These are phyloP conservation scores for Ommatoiulus sabulosus DNA, from an alignment of 2,888 invertebrate genomes.

Conservation along the genomic window DNA sequence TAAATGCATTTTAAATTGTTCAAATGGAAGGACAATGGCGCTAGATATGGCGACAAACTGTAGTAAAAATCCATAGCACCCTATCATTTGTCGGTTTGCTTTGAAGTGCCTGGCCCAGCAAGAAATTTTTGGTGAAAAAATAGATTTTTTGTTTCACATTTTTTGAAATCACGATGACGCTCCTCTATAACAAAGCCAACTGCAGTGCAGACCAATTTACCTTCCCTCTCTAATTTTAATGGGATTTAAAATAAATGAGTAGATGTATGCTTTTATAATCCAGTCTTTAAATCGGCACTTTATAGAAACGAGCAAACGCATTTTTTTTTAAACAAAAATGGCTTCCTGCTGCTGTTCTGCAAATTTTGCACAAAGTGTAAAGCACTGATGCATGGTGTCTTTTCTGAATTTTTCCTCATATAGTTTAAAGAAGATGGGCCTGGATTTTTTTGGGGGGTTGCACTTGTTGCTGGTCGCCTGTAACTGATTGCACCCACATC, in stretches of 20 bases:
- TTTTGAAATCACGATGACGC: neutral
- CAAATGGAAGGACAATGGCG: conserved; percentile 23
- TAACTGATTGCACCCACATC: conserved; percentile 47
- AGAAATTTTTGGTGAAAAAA: neutral
- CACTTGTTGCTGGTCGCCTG: conserved; percentile 53
- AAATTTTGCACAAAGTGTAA: conserved; percentile 50
- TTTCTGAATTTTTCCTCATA: conserved; percentile 53
- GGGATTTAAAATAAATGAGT: conserved; percentile 32
- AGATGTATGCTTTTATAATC: conserved; percentile 15
- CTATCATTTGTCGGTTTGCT: conserved; percentile 51
- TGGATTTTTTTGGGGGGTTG: conserved; percentile 7
- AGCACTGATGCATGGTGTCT: conserved; percentile 50
- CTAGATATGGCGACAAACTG: neutral
- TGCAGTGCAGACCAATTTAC: conserved; percentile 7
- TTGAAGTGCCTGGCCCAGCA: conserved; percentile 1
- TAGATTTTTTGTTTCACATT: conserved; percentile 19
- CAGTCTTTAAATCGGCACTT: conserved; percentile 32
- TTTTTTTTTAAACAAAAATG: neutral
- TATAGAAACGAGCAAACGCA: conserved; percentile 8
- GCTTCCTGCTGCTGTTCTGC: conserved; percentile 51
- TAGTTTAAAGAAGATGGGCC: conserved; percentile 49
- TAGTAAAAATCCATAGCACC: conserved; percentile 51
- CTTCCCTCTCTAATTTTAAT: conserved; percentile 42
- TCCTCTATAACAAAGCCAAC: neutral
- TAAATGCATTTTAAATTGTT: conserved; percentile 45